phyloP scores from a whole-genome alignment of 2,797 vertebrate species.

The Sebastes iracundus region DNA sequence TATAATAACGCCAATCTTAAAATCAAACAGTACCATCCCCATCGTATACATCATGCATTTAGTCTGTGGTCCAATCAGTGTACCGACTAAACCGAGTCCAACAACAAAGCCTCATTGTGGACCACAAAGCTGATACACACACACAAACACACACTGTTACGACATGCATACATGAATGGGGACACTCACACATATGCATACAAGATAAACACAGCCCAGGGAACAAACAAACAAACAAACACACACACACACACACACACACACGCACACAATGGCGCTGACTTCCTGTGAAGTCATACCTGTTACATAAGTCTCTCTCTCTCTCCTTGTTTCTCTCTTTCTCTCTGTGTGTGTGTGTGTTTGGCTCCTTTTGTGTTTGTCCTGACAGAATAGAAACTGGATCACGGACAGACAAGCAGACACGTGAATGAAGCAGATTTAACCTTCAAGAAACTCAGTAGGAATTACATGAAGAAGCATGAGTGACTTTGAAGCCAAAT shows the following conservation, averaged over 20 bases:
- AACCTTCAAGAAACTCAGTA: background rate
- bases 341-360: background rate
- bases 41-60: background rate
- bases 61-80: background rate
- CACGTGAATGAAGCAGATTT: background rate
- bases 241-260: constrained; percentile 5
- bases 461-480: background rate
- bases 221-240: background rate
- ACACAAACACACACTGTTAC: background rate
- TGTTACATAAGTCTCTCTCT: constrained; percentile 67
- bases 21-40: background rate
- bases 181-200: background rate
- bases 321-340: background rate
- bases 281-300: constrained; percentile 77
- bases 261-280: constrained; percentile 7
- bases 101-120: constrained; percentile 46
- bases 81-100: background rate
- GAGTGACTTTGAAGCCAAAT: background rate
- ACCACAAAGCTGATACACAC: background rate
- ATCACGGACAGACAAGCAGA: constrained; percentile 16
- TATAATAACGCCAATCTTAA: background rate
- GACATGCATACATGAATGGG: background rate
- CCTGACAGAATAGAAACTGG: constrained; percentile 29
- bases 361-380: constrained; percentile 44
- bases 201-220: background rate